Conservation (phyloP, 2,797 vertebrate species). For the Syngnathus rostellatus region DNA sequence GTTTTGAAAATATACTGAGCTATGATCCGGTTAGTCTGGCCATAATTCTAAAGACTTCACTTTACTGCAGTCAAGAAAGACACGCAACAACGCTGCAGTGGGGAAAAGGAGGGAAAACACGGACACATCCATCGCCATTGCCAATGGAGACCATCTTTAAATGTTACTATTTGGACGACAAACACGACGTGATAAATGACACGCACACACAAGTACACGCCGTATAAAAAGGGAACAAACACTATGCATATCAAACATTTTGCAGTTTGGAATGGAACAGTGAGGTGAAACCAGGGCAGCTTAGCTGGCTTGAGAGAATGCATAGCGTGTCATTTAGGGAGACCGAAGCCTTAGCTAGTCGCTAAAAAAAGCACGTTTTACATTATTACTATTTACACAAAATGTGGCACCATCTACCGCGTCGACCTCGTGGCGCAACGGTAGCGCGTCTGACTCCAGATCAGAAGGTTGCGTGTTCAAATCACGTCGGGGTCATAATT, state of each 20-base stretch:
- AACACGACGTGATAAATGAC: neutral
- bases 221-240: neutral
- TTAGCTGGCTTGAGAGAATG: neutral
- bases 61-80: neutral
- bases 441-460: conserved; percentile 11
- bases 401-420: rapidly evolving
- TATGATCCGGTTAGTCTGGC: neutral
- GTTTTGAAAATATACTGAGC: neutral
- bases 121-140: neutral
- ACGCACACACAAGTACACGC: neutral
- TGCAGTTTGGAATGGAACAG: neutral
- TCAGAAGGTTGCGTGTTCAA: conserved; percentile 12
- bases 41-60: neutral
- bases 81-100: conserved; percentile 1
- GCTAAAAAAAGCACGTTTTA: too few species aligned
- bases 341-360: too few species aligned
- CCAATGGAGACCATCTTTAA: neutral
- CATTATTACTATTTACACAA: neutral
- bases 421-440: conserved; percentile 7
- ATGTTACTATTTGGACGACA: neutral
- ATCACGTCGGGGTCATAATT: neutral
- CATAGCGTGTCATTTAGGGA: neutral
- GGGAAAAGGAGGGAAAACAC: neutral
- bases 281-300: neutral
- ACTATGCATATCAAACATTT: neutral